Evolutionary conservation across 2,888 invertebrate genomes (phyloP), one percentile per base, ranked within the genome.

Genomic region (Synergus japonicus): DNA sequence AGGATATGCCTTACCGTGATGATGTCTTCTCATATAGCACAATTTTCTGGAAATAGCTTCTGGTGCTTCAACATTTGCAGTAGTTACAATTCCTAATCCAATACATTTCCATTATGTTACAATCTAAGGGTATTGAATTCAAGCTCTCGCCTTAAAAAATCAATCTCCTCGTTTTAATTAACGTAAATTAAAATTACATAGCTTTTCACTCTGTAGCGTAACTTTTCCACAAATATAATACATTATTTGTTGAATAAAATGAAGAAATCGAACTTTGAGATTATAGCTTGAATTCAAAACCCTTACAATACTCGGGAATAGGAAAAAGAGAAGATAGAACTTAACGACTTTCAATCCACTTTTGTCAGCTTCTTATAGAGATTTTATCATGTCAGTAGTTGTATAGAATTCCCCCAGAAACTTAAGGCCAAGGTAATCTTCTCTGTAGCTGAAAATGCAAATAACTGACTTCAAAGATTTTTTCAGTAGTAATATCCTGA

Each of bases 301-400:
- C 3, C 15, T 49, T 49, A 13, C 7, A 15, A 49, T 13, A 10
- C 15, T 13, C 49, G 15, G 7, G n/a, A 63, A 63, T 29, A 37
- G 4, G 37, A 64, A 37, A 64, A 29, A 29, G 37, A 37, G 37
- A 13, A 64, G 64, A 64, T 64, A 37, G 15, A 37, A 37, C 9
- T 37, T 12, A 37, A 37, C 13, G 41, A 64, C 64, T 64, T 65
- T 65, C 37, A 1, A 29, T 37, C 15, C 3, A 65, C 29, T 65
- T 65, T 65, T 65, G 41, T 65, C 43, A 65, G 43, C 37, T 65
- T 65, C 29, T 65, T 65, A 65, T 65, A 41, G n/a, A 65, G 65
- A 65, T 65, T 65, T 43, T 65, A 65, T 65, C 65, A 41, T 41
- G 13, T 65, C 41, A 37, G 65, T 41, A 37, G 65, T 15, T 65